phyloP scores from a whole-genome alignment of 2,888 invertebrate genomes.

The Hirtodrosophila trivittata region DNA sequence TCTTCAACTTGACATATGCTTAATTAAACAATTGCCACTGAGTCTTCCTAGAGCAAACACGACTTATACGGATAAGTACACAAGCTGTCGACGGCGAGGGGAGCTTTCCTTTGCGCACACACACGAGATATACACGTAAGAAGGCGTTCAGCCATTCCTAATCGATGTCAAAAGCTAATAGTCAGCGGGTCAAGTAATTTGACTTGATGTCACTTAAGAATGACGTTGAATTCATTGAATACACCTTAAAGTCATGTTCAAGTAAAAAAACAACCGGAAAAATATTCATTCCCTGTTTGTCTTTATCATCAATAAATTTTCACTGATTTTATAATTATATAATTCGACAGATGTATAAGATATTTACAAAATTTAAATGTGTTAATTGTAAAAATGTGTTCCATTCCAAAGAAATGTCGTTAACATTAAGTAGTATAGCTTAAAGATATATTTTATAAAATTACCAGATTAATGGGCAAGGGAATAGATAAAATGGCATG shows the following conservation, averaged over 20 bases:
- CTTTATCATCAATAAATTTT: too few relatives aligned
- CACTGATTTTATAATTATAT: too few relatives aligned
- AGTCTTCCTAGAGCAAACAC: constrained; percentile 41
- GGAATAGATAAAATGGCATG: too few relatives aligned
- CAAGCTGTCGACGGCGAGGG: constrained; percentile 1
- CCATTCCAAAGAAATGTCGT: too few relatives aligned
- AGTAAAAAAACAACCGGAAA: too few relatives aligned
- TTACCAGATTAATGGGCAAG: too few relatives aligned
- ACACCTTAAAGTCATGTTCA: background rate
- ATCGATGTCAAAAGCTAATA: constrained; percentile 34
- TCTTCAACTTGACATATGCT: constrained; percentile 52
- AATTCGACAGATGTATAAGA: too few relatives aligned
- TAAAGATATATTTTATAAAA: too few relatives aligned
- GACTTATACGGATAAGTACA: constrained; percentile 45
- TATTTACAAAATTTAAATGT: too few relatives aligned
- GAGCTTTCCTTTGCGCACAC: constrained; percentile 33
- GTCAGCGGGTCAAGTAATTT: constrained; percentile 33
- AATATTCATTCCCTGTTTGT: too few relatives aligned
- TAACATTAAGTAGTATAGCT: too few relatives aligned
- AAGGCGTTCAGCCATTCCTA: constrained; percentile 22
- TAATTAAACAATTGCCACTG: constrained; percentile 60
- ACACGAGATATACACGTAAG: constrained; percentile 5
- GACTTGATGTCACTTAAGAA: constrained; percentile 1
- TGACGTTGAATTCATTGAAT: background rate
- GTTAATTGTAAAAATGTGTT: too few relatives aligned